These are phyloP conservation scores for Frankliniella intonsa DNA, from an alignment of 2,888 invertebrate genomes.

Conservation along the genomic window DNA sequence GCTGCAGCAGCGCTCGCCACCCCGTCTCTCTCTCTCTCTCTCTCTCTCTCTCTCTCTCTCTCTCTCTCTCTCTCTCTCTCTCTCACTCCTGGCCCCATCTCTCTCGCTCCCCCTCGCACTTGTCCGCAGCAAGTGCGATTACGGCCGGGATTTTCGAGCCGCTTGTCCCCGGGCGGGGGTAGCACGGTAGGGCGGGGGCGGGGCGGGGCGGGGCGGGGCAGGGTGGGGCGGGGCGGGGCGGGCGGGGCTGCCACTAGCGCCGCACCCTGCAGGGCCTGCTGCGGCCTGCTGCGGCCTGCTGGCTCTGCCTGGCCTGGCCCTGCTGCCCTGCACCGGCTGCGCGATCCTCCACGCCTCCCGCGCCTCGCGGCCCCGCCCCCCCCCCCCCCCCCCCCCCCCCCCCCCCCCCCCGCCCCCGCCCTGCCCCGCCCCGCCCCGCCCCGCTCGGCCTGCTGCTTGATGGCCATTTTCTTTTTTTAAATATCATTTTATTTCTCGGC, in stretches of 20 bases:
- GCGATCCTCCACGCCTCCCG: slow-evolving; percentile 8
- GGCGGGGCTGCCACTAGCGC: neutral
- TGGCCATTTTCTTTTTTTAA: too few species aligned
- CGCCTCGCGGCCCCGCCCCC: neutral
- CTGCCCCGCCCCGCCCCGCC: too few species aligned
- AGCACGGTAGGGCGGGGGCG: too few species aligned
- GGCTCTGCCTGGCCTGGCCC: neutral
- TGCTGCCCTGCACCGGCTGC: slow-evolving; percentile 16
- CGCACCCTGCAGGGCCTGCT: slow-evolving; percentile 18
- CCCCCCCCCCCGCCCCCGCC: too few species aligned
- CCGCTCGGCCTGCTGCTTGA: too few species aligned
- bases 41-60: neutral
- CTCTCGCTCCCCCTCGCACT: too few species aligned
- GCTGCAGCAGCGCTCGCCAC: neutral
- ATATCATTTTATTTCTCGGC: too few species aligned
- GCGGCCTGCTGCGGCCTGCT: slow-evolving; percentile 2
- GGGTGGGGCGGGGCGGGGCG: neutral
- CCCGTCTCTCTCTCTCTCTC: neutral
- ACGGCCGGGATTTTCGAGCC: too few species aligned
- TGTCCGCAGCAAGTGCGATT: too few species aligned
- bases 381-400: neutral
- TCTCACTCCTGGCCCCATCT: neutral
- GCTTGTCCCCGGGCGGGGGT: too few species aligned
- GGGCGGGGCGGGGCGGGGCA: too few species aligned
- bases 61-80: neutral